Evolutionary conservation across 2,113 vertebrate species (phyloP).

Genomic region (Oncorhynchus kisutch): DNA sequence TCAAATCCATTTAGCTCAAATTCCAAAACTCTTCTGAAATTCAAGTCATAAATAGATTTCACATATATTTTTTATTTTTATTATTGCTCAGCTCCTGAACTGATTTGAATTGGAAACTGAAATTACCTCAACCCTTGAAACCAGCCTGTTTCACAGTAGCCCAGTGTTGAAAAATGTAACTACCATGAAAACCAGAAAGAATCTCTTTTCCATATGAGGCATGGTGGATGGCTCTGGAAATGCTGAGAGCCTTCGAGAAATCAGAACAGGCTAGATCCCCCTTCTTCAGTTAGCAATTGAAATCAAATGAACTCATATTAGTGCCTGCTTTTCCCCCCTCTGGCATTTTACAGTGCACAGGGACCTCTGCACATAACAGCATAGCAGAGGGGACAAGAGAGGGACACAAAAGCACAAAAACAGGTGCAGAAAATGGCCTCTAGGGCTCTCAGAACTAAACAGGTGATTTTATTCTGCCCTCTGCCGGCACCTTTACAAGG

Average conservation of each 20-base stretch:
- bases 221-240: slow-evolving; percentile 20
- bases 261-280: slow-evolving; percentile 54
- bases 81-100: no score
- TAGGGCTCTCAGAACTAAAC: slow-evolving; percentile 55
- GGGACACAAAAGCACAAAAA: slow-evolving; percentile 50
- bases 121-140: no score
- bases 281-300: slow-evolving; percentile 66
- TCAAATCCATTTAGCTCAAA: neutral
- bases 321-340: slow-evolving; percentile 48
- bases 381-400: slow-evolving; percentile 30
- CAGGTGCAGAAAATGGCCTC: slow-evolving; percentile 64
- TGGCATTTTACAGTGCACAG: slow-evolving; percentile 53
- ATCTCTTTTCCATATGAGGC: slow-evolving; percentile 1
- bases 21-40: neutral
- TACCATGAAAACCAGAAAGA: no score
- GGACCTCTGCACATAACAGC: slow-evolving; percentile 56
- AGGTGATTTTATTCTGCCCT: slow-evolving; percentile 64
- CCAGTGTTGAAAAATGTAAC: no score
- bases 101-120: no score
- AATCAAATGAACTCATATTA: slow-evolving; percentile 69
- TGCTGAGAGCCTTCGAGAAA: slow-evolving; percentile 38
- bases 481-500: slow-evolving; percentile 67
- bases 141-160: no score
- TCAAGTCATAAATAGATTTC: neutral
- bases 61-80: no score